Conservation (phyloP, 2,113 vertebrate genomes). For the Siniperca knerii region DNA sequence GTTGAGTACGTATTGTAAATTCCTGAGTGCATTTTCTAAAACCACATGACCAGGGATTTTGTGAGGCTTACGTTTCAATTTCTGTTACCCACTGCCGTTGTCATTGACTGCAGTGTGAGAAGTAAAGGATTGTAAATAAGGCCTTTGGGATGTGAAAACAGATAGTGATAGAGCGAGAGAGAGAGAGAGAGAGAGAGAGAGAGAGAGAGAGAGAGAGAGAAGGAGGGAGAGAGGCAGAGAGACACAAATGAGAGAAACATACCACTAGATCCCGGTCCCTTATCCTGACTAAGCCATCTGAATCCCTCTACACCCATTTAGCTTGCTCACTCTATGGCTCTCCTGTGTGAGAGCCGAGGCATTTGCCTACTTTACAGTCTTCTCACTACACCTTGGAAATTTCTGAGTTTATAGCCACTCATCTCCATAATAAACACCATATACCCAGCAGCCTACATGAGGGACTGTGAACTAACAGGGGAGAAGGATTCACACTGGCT, state of each 20-base stretch:
- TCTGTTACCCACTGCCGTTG: conserved; percentile 50
- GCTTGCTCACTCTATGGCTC: conserved; percentile 71
- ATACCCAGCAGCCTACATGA: conserved; percentile 62
- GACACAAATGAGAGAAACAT: conserved; percentile 70
- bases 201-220: conserved; percentile 31
- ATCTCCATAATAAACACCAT: conserved; percentile 84
- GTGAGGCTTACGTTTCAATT: conserved; percentile 58
- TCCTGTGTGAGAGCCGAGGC: conserved; percentile 64
- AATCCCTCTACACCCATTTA: conserved; percentile 85
- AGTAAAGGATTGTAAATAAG: conserved; percentile 68
- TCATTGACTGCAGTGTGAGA: conserved; percentile 50
- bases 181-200: too few relatives aligned
- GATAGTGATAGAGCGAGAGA: conserved; percentile 39
- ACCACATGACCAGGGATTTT: conserved; percentile 59
- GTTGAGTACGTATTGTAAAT: conserved; percentile 45
- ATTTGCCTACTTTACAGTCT: conserved; percentile 78
- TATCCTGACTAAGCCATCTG: conserved; percentile 82
- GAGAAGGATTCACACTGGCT: conserved; percentile 68
- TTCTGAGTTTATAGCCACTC: conserved; percentile 82
- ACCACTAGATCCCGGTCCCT: conserved; percentile 75
- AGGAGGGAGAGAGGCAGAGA: conserved; percentile 34
- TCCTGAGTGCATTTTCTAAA: conserved; percentile 45
- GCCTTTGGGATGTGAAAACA: conserved; percentile 71
- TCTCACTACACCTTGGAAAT: conserved; percentile 74
- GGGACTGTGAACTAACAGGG: conserved; percentile 65